A percentile compares a stretch with the other conserved stretches of the same genome.
phyloP scores from a whole-genome alignment of 2,797 vertebrate genomes.

The Ctenochaetus hawaiiensis region DNA sequence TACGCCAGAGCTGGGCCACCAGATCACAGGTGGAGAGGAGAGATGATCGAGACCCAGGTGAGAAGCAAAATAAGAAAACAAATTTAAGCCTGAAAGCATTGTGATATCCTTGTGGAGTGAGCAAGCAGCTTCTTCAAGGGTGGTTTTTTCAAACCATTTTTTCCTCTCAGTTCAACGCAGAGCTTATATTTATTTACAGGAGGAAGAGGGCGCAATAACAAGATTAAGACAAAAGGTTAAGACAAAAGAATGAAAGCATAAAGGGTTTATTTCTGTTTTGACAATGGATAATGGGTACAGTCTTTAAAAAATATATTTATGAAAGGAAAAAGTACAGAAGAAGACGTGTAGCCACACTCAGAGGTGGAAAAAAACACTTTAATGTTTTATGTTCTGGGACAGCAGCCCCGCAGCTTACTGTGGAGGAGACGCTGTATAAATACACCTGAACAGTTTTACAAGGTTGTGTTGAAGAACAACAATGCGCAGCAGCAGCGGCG shows the following conservation, averaged over 20 bases:
- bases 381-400: conserved; percentile 75
- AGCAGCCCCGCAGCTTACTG: conserved; percentile 34
- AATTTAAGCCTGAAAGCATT: conserved; percentile 56
- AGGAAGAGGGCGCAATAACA: conserved; percentile 31
- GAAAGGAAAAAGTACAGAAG: conserved; percentile 27
- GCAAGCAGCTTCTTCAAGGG: neutral
- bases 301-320: conserved; percentile 46
- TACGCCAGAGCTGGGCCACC: conserved; percentile 28
- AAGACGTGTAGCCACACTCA: conserved; percentile 23
- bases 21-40: conserved; percentile 55
- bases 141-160: neutral
- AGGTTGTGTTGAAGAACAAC: conserved; percentile 63
- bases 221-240: conserved; percentile 48
- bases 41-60: conserved; percentile 73
- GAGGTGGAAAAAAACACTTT: conserved; percentile 71
- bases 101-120: conserved; percentile 27
- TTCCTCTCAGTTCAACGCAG: neutral
- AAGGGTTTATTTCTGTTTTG: conserved; percentile 35
- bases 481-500: conserved; percentile 29
- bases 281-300: conserved; percentile 43
- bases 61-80: conserved; percentile 68
- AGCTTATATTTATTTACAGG: conserved; percentile 39
- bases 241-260: conserved; percentile 15
- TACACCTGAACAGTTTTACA: conserved; percentile 74
- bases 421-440: conserved; percentile 65